Evolutionary conservation across 2,888 invertebrate species (phyloP).

Genomic region (Oscheius sp.): DNA sequence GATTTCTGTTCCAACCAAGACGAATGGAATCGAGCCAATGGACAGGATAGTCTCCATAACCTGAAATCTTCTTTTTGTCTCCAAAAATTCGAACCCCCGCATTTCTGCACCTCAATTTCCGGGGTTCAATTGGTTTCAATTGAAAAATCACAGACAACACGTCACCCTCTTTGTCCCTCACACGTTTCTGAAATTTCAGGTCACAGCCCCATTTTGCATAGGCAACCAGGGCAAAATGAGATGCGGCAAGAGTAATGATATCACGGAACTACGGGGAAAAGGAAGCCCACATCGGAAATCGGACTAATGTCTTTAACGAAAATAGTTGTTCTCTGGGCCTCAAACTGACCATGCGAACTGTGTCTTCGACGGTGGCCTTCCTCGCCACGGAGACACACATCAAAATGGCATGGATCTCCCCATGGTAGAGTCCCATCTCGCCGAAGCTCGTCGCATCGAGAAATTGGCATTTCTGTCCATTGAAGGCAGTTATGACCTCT

Average conservation of each 20-base stretch:
- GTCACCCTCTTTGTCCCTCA: slow-evolving; percentile 17
- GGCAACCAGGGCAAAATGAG: neutral
- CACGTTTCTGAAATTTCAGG: slow-evolving; percentile 29
- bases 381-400: slow-evolving; percentile 39
- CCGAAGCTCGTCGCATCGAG: slow-evolving; percentile 24
- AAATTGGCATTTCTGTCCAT: slow-evolving; percentile 39
- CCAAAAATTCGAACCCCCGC: neutral
- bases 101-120: slow-evolving; percentile 10
- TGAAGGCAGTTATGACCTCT: slow-evolving; percentile 39
- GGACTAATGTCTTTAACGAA: too few species aligned
- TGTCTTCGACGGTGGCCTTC: slow-evolving; percentile 28
- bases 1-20: slow-evolving; percentile 38
- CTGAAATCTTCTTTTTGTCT: slow-evolving; percentile 21
- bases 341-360: slow-evolving; percentile 32
- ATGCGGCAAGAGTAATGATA: neutral
- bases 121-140: neutral
- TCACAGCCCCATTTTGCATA: neutral
- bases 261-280: neutral
- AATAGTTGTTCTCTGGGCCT: too few species aligned
- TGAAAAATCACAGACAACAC: neutral
- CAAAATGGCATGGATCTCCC: slow-evolving; percentile 35
- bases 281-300: neutral
- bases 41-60: slow-evolving; percentile 22
- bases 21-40: slow-evolving; percentile 34
- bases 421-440: slow-evolving; percentile 2